Evolutionary conservation across 2,888 invertebrate species (phyloP), one percentile per base, ranked within the genome.

Genomic region (Drosophila melanosoma): DNA sequence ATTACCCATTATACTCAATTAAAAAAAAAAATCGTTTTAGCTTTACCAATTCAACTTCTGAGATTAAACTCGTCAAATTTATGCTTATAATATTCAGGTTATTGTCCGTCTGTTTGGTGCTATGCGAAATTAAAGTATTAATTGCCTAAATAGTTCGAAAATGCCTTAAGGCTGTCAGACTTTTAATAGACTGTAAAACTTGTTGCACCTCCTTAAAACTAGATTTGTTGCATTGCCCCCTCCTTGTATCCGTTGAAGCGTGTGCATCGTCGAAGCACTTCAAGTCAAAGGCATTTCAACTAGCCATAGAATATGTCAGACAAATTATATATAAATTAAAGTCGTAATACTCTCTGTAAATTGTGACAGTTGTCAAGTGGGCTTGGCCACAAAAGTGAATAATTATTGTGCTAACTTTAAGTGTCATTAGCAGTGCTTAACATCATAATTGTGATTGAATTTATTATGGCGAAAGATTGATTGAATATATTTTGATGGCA

Each of bases 301-400:
- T 60, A 53, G 15, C 53, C 62, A 48, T 60, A 63, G 62, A 76
- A 86, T 68, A 57, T 71, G 69, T 69, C 74, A 54, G 63, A 42
- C 71, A 67, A 56, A 72, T 62, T 64, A 38, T n/a, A 62, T 66
- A 57, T 56, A 59, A 58, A 42, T 23, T 61, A 52, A 52, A 70
- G 20, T 49, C 49, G 57, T 52, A 52, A 40, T 59, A 36, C 58
- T 60, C 54, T 35, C 54, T 45, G 86, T 64, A 62, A 53, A 75
- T 69, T 89, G 86, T 89, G 90, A 84, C 84, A 84, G 83, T 84
- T 89, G 72, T 72, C 68, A 64, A 83, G 87, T 78, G 81, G 61
- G 69, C 23, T 64, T 53, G 68, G 40, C 51, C 62, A 58, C 59
- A 67, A 72, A 84, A 67, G 76, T 87, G 83, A 80, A 62, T 87